phyloP scores from a whole-genome alignment of 2,113 vertebrate species.

The Malurus melanocephalus region DNA sequence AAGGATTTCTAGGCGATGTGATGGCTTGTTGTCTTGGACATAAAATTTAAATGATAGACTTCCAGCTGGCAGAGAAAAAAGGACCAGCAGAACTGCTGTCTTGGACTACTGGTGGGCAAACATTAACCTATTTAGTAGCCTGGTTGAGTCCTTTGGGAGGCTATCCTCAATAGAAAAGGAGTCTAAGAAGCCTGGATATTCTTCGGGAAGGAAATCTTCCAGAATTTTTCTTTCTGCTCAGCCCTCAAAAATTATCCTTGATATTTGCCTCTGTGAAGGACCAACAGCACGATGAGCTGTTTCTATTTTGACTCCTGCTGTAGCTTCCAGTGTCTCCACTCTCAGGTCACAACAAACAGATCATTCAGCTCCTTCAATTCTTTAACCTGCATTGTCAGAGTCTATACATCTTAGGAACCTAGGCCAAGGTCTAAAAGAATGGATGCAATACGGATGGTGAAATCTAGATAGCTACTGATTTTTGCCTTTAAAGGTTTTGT shows the following conservation, averaged over 20 bases:
- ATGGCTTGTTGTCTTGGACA: neutral
- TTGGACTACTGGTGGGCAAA: neutral
- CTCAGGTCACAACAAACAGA: neutral
- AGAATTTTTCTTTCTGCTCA: neutral
- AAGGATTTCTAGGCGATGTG: too few species aligned
- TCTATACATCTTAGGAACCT: neutral
- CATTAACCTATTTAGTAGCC: neutral
- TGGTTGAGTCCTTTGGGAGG: neutral
- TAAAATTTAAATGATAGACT: neutral
- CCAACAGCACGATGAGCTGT: neutral
- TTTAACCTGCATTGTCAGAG: rapidly evolving
- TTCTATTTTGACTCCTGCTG: neutral
- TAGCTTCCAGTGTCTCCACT: neutral
- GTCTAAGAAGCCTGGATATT: neutral
- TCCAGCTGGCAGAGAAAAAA: neutral
- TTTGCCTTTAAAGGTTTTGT: neutral
- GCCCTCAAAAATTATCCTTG: neutral
- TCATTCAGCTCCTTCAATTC: neutral
- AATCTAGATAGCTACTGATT: neutral
- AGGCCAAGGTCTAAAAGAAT: neutral
- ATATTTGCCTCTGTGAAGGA: neutral
- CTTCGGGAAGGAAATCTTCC: neutral
- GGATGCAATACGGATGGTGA: neutral
- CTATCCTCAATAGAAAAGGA: neutral
- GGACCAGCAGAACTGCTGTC: neutral